Conservation (phyloP, 2,797 vertebrate species). For the Acanthiza pusilla region DNA sequence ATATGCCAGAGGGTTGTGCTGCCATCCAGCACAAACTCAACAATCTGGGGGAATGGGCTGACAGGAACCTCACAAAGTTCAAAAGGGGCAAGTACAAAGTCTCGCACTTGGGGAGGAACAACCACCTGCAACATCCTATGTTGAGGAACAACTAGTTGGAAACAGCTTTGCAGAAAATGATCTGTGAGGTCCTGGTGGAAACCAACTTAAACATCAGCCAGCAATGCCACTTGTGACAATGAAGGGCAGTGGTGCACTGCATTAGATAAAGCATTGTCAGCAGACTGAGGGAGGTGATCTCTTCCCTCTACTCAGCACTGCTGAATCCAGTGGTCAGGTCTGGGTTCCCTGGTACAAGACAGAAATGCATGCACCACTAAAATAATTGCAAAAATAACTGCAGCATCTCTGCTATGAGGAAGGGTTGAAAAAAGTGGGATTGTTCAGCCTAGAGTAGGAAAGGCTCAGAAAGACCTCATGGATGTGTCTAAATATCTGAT, state of each 20-base stretch:
- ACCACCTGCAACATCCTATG: background rate
- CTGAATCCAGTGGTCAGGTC: background rate
- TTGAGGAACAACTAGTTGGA: background rate
- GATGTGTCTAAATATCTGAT: background rate
- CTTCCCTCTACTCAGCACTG: background rate
- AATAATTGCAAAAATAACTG: background rate
- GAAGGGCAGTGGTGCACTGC: background rate
- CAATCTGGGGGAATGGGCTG: background rate
- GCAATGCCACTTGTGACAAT: rapidly evolving
- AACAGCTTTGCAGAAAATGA: background rate
- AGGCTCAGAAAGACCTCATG: background rate
- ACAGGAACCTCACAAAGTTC: background rate
- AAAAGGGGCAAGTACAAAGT: background rate
- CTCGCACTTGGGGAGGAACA: background rate
- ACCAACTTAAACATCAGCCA: background rate
- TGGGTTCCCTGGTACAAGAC: rapidly evolving
- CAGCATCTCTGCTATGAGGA: background rate
- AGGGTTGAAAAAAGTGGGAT: background rate
- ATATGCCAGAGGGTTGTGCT: background rate
- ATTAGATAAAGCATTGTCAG: background rate
- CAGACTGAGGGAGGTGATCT: background rate
- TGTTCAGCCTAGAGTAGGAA: background rate
- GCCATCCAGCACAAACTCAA: background rate
- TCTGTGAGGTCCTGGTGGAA: background rate
- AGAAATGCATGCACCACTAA: background rate